These are phyloP conservation scores for Ammodytes marinus DNA, from an alignment of 2,113 vertebrate genomes.

Conservation along the genomic window DNA sequence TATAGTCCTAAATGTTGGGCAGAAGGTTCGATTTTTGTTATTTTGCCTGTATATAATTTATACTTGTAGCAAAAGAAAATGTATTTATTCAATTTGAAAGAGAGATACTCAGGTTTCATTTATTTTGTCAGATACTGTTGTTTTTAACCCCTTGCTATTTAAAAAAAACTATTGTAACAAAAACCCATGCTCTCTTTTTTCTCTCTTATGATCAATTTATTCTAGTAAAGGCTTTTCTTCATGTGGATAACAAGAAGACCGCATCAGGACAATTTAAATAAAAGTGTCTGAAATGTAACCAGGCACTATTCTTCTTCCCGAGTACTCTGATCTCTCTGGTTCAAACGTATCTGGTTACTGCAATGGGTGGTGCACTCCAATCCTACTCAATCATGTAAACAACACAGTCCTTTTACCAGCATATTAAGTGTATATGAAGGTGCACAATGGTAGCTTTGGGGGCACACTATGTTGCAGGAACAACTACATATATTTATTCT, in stretches of 20 bases:
- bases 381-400: background rate
- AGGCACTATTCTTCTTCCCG: background rate
- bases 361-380: background rate
- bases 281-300: background rate
- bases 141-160: background rate
- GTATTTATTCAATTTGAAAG: slow-evolving; percentile 48
- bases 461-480: background rate
- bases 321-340: background rate
- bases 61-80: background rate
- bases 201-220: background rate
- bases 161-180: background rate
- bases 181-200: background rate
- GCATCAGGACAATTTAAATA: background rate
- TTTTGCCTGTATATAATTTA: background rate
- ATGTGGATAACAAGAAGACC: background rate
- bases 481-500: too few species aligned
- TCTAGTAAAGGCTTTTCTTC: background rate
- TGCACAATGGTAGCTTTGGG: background rate
- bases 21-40: background rate
- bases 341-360: slow-evolving; percentile 20
- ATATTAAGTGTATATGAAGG: background rate
- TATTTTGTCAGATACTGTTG: background rate
- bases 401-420: rapidly evolving
- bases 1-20: background rate
- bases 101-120: background rate